Evolutionary conservation across 2,888 invertebrate species (phyloP).

Genomic region (Priocnemis perturbator): DNA sequence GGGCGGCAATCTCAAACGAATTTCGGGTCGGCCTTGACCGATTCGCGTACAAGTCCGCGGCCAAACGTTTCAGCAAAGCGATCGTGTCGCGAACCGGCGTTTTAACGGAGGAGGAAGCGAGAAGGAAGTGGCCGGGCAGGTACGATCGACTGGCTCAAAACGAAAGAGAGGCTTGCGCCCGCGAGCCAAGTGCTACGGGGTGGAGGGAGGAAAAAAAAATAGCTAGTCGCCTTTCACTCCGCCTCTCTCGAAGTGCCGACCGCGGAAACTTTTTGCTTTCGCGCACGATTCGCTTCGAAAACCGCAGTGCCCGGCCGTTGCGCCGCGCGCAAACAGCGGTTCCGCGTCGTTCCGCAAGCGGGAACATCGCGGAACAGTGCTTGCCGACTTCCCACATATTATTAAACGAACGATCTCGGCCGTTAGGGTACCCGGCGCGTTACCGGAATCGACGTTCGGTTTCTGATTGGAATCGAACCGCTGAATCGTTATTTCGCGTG

Average conservation of each 20-base stretch:
- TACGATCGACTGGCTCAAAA: too few species aligned
- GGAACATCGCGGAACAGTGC: conserved; percentile 21
- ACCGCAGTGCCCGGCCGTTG: conserved; percentile 33
- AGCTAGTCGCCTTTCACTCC: conserved; percentile 41
- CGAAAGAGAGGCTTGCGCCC: not conserved
- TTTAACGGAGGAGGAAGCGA: too few species aligned
- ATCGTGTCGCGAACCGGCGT: too few species aligned
- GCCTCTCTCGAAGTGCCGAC: conserved; percentile 39
- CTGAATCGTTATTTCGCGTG: too few species aligned
- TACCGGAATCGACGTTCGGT: too few species aligned
- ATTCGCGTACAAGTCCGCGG: too few species aligned
- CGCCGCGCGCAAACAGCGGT: conserved; percentile 28
- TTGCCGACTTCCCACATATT: conserved; percentile 25
- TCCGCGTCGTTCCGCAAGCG: conserved; percentile 41
- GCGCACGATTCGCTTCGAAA: conserved; percentile 44
- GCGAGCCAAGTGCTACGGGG: not conserved
- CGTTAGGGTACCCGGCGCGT: not conserved
- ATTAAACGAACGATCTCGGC: conserved; percentile 11
- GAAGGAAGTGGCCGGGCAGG: too few species aligned
- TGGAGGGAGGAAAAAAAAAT: conserved; percentile 22
- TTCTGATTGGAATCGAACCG: too few species aligned
- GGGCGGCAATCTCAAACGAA: too few species aligned
- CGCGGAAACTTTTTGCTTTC: conserved; percentile 50
- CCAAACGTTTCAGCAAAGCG: too few species aligned
- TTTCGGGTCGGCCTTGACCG: too few species aligned